Conservation (phyloP, 2,797 vertebrate genomes). For the Tapirus indicus region DNA sequence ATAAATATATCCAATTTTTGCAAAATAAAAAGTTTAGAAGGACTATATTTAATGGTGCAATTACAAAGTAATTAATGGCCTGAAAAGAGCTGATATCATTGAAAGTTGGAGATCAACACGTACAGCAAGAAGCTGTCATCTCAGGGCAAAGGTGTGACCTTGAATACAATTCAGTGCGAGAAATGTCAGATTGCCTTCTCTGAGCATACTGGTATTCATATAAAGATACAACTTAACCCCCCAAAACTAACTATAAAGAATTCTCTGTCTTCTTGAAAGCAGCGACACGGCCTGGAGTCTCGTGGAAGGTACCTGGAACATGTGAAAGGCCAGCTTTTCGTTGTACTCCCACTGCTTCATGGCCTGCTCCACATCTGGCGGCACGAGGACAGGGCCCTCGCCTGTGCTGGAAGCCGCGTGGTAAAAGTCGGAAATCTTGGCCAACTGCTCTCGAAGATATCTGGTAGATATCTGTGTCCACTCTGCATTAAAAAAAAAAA, state of each 20-base stretch:
- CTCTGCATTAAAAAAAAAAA: constrained; percentile 79
- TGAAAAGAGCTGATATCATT: background rate
- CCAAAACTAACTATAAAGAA: background rate
- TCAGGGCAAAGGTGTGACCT: background rate
- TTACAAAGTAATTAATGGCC: background rate
- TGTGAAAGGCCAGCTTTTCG: constrained; percentile 89
- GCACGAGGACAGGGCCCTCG: constrained; percentile 77
- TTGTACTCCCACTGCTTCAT: constrained; percentile 91
- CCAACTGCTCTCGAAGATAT: constrained; percentile 89
- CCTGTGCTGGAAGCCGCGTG: constrained; percentile 82
- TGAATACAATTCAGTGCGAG: background rate
- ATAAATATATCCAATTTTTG: background rate
- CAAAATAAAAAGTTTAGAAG: background rate
- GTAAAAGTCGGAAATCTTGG: constrained; percentile 89
- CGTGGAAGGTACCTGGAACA: constrained; percentile 89
- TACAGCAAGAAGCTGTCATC: background rate
- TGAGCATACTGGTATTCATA: background rate
- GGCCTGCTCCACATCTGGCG: constrained; percentile 88
- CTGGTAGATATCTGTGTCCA: constrained; percentile 90
- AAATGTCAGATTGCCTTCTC: background rate
- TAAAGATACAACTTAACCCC: background rate
- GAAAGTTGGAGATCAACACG: background rate
- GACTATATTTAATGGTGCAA: background rate
- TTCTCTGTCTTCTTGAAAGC: background rate
- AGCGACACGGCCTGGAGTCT: fast-evolving